Evolutionary conservation across 2,797 vertebrate species (phyloP).

Genomic region (Graptemys geographica): DNA sequence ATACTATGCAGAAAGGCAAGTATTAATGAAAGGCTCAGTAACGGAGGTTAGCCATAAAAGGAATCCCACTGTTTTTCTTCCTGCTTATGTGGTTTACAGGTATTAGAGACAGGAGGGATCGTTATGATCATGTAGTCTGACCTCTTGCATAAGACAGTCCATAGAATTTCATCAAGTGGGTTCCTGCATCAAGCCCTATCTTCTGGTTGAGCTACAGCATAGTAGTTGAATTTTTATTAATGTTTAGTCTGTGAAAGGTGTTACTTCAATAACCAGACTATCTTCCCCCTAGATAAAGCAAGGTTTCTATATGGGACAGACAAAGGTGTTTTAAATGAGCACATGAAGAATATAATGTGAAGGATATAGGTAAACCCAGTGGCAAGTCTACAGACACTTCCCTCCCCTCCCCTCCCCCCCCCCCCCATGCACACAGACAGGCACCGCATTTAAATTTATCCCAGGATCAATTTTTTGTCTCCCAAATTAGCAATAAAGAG

Average conservation of each 20-base stretch:
- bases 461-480: no score
- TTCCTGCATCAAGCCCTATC: neutral
- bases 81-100: neutral
- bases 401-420: neutral
- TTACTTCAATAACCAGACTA: neutral
- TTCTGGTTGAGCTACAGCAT: neutral
- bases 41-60: neutral
- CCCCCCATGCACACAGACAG: neutral
- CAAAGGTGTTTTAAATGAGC: neutral
- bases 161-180: neutral
- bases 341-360: neutral
- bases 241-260: neutral
- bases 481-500: neutral
- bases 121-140: neutral
- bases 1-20: slow-evolving; percentile 14
- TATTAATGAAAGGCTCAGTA: slow-evolving; percentile 21
- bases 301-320: neutral
- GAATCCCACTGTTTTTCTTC: neutral
- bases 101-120: neutral
- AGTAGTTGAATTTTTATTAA: neutral
- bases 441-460: neutral
- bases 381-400: neutral
- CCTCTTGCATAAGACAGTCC: neutral
- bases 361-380: neutral
- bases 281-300: neutral